phyloP scores from a whole-genome alignment of 2,113 vertebrate species.

The Pygoscelis adeliae region DNA sequence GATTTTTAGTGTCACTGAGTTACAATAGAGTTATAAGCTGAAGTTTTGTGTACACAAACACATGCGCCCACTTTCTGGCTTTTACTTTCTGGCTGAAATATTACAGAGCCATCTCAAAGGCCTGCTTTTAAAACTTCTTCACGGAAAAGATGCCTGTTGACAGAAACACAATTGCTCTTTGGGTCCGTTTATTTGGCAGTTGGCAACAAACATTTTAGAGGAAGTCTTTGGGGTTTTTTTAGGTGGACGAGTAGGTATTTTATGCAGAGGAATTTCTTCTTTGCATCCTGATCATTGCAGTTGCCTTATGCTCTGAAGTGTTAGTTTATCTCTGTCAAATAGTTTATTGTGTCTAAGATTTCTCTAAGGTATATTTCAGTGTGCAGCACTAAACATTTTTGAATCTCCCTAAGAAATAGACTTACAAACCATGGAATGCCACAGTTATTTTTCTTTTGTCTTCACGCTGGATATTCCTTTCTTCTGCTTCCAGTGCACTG shows the following conservation, averaged over 20 bases:
- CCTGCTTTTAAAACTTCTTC: background rate
- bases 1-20: background rate
- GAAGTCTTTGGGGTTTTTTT: background rate
- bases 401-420: background rate
- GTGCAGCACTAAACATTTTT: background rate
- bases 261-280: background rate
- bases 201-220: background rate
- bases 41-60: background rate
- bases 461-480: background rate
- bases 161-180: background rate
- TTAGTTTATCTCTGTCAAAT: background rate
- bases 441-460: background rate
- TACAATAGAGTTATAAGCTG: background rate
- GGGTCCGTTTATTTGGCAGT: background rate
- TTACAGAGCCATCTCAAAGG: background rate
- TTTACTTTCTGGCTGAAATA: background rate
- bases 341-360: background rate
- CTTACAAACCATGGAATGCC: background rate
- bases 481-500: background rate
- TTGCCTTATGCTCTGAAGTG: background rate
- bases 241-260: background rate
- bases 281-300: background rate
- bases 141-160: background rate
- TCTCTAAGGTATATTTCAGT: background rate
- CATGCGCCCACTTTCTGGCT: accelerated